Conservation (phyloP, 2,888 invertebrate species). For the Rhaphigaster nebulosa region DNA sequence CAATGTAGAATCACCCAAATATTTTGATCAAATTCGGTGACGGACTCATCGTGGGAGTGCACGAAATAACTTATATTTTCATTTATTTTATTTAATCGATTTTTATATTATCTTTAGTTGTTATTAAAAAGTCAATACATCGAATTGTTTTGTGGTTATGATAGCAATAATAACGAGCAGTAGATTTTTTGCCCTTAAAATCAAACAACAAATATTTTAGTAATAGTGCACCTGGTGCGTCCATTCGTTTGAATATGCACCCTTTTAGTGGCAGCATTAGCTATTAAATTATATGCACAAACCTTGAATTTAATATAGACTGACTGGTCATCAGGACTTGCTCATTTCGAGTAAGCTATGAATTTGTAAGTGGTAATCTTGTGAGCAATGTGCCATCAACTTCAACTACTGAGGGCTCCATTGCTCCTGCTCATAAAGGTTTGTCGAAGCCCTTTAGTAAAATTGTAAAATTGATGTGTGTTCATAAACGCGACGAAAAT, state of each 20-base stretch:
- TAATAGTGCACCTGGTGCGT: neutral
- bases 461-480: neutral
- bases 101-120: too few species aligned
- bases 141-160: too few species aligned
- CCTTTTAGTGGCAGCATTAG: neutral
- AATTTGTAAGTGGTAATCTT: neutral
- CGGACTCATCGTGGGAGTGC: too few species aligned
- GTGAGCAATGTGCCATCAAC: neutral
- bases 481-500: too few species aligned
- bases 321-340: constrained; percentile 1
- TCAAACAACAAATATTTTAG: neutral
- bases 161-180: too few species aligned
- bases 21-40: too few species aligned
- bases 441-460: neutral
- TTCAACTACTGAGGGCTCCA: neutral
- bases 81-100: too few species aligned
- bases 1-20: too few species aligned
- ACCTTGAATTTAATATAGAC: neutral
- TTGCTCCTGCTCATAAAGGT: neutral
- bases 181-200: too few species aligned
- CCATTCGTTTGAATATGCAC: neutral
- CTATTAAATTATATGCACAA: neutral
- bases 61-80: too few species aligned
- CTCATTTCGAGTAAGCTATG: neutral
- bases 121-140: too few species aligned